Base-by-base conservation (phyloP, 2,888 invertebrate species). In the Beris chalybata region DNA sequence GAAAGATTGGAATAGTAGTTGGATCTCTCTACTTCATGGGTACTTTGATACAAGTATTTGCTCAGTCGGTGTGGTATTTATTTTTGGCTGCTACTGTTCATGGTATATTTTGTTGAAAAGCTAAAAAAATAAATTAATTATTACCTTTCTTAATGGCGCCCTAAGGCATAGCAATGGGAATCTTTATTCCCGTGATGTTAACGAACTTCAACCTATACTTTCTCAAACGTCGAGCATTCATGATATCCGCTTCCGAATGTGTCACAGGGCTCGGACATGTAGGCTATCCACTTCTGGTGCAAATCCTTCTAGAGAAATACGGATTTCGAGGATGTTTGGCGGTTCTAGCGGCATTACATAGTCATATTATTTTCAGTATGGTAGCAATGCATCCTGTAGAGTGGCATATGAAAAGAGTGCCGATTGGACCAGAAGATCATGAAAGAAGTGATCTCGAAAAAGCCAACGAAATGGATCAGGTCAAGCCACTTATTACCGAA, bases 171-270 rank as follows among this genome's bases (percentile, higher is more conserved):
- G 1, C 22, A 22, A 22, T 22, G 22, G 22, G 22, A 22, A 3
- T 22, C 1, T 22, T 22, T 22, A 22, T 22, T 22, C 22, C 22
- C 22, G 22, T 22, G 22, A 22, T 22, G 22, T 22, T 22, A 22
- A 22, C 22, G 22, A 22, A 22, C 3, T 59, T 92, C 73, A 91
- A 91, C 73, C 85, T 86, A 69, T 91, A 90, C 73, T 91, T 91
- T 73, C 85, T 87, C 0, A 85, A 85, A 73, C 87, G 84, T 73
- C 82, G 90, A 5, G 86, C 87, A 0, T 83, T 88, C 59, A 87
- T 90, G 82, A 91, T 90, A 88, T 87, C 89, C 66, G 83, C 87
- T 7, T 85, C 89, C n/a, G 91, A 91, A 76, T 85, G 88, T 0
- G 78, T 89, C 70, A 87, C 90, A 72, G 89, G 88, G 7, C 75